These are phyloP conservation scores for Drosophila nebulosa DNA, from an alignment of 1,140 invertebrate species.

Conservation along the genomic window DNA sequence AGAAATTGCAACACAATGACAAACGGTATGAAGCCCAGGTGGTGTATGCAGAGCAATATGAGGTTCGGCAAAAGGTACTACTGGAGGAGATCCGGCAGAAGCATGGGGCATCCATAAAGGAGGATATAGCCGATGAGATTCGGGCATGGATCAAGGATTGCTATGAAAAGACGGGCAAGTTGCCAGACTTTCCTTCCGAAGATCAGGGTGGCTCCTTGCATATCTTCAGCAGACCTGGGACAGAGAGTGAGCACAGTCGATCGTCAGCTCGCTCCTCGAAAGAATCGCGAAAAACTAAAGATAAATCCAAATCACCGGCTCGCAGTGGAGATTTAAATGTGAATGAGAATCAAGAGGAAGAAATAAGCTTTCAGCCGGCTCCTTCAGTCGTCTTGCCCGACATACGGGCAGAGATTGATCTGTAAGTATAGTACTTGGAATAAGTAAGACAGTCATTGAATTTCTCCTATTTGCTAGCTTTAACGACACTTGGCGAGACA, in stretches of 20 bases:
- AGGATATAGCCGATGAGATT: slow-evolving; percentile 92
- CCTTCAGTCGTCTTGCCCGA: slow-evolving; percentile 84
- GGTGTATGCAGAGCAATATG: slow-evolving; percentile 84
- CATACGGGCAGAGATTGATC: slow-evolving; percentile 84
- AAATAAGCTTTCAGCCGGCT: slow-evolving; percentile 82
- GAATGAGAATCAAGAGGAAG: slow-evolving; percentile 84
- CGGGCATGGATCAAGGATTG: slow-evolving; percentile 91
- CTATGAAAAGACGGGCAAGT: slow-evolving; percentile 90
- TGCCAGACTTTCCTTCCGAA: slow-evolving; percentile 94
- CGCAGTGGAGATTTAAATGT: slow-evolving; percentile 82
- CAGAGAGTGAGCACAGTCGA: slow-evolving; percentile 89
- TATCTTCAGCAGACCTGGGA: slow-evolving; percentile 89
- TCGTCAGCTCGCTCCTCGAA: slow-evolving; percentile 89
- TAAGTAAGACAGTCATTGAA: no score
- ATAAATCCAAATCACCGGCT: slow-evolving; percentile 83
- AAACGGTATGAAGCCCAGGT: slow-evolving; percentile 84
- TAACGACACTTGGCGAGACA: slow-evolving; percentile 90
- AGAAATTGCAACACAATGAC: slow-evolving; percentile 62
- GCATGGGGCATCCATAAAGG: slow-evolving; percentile 86
- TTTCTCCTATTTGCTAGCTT: slow-evolving; percentile 79
- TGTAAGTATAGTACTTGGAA: slow-evolving; percentile 72
- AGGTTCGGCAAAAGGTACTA: slow-evolving; percentile 83
- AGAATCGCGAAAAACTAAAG: slow-evolving; percentile 88
- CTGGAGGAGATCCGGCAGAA: slow-evolving; percentile 85
- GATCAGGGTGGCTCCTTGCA: slow-evolving; percentile 92